Conservation (phyloP, 1,140 invertebrate species). For the Brachionus paranguensis region DNA sequence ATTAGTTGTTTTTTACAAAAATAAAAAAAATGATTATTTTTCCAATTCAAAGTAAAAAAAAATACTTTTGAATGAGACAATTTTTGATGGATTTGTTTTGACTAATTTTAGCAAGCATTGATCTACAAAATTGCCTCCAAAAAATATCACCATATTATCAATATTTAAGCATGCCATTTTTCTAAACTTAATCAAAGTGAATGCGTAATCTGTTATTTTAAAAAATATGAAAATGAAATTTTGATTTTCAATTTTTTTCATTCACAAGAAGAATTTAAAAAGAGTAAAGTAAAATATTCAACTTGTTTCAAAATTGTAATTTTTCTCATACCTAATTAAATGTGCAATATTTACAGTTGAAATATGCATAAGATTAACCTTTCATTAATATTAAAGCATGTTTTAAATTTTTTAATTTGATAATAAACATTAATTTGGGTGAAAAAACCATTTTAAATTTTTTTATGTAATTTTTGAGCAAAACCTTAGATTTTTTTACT, state of each 20-base stretch:
- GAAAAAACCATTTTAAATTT: too few relatives aligned
- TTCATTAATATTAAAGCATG: too few relatives aligned
- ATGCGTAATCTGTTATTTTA: background rate
- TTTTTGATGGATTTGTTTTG: background rate
- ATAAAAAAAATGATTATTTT: too few relatives aligned
- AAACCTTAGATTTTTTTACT: too few relatives aligned
- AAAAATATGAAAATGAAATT: background rate
- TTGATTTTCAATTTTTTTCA: background rate
- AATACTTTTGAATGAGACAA: background rate
- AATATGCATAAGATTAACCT: too few relatives aligned
- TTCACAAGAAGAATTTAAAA: background rate
- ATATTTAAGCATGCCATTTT: background rate
- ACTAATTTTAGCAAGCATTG: background rate
- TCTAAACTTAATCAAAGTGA: background rate
- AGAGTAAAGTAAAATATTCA: background rate
- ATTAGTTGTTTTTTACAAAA: too few relatives aligned
- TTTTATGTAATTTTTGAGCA: too few relatives aligned
- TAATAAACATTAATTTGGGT: too few relatives aligned
- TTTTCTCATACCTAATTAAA: too few relatives aligned
- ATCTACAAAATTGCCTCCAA: background rate
- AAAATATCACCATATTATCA: background rate
- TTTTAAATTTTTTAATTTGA: too few relatives aligned
- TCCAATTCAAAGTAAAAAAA: background rate
- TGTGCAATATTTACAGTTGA: too few relatives aligned
- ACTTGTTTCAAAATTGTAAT: background rate